Conservation (phyloP, 2,113 vertebrate genomes). For the Chionomys nivalis region DNA sequence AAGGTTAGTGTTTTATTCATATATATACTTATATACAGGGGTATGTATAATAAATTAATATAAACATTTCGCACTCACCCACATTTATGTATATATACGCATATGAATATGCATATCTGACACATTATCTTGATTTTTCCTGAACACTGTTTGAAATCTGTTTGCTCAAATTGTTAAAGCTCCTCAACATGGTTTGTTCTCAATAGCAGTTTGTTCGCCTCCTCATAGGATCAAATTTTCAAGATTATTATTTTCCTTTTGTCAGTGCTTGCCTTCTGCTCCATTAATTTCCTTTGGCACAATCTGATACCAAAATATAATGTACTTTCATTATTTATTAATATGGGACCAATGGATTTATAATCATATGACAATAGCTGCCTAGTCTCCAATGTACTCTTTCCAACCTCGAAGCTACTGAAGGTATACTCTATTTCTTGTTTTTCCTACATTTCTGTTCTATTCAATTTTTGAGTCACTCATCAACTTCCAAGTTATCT, state of each 20-base stretch:
- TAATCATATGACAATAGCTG: not conserved
- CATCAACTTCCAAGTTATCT: not conserved
- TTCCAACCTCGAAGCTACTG: not conserved
- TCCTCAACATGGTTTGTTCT: slow-evolving; percentile 17
- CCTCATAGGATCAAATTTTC: not conserved
- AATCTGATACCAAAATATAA: not conserved
- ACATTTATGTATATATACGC: not conserved
- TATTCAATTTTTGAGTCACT: not conserved
- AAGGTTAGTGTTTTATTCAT: not conserved
- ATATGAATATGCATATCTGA: not conserved
- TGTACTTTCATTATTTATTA: slow-evolving; percentile 41
- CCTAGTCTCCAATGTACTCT: not conserved
- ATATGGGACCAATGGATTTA: not conserved
- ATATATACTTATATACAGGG: no score
- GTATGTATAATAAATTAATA: not conserved
- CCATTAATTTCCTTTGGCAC: slow-evolving; percentile 44
- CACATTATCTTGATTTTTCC: not conserved
- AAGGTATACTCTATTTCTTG: not conserved
- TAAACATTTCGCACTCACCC: not conserved
- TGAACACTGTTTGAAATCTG: not conserved
- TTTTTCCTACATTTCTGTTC: not conserved
- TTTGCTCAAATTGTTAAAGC: not conserved
- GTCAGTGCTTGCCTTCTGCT: not conserved
- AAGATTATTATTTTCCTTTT: not conserved
- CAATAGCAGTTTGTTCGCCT: not conserved